A percentile compares a stretch with the other conserved stretches of the same genome.
Evolutionary conservation across 2,113 vertebrate genomes (phyloP).

Genomic region (Myiagra hebetior): DNA sequence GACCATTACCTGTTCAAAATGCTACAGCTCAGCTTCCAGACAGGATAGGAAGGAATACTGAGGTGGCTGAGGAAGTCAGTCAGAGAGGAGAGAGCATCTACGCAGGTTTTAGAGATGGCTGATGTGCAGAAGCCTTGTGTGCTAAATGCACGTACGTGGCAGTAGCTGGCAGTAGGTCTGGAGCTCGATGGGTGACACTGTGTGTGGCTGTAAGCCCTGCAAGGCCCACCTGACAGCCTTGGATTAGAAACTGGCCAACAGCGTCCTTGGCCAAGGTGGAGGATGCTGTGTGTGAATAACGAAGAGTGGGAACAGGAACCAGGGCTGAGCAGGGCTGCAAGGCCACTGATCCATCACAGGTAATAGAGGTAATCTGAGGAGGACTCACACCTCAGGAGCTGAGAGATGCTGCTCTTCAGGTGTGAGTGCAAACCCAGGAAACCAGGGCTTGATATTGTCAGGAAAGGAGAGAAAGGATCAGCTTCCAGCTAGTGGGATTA

Average conservation of each 20-base stretch:
- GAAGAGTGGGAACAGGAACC: background rate
- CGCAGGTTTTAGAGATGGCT: background rate
- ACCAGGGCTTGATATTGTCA: background rate
- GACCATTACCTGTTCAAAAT: background rate
- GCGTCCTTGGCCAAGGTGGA: background rate
- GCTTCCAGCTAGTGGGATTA: background rate
- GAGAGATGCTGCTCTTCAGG: background rate
- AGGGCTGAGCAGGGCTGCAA: background rate
- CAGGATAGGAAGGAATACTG: background rate
- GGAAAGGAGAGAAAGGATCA: background rate
- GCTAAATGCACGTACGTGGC: accelerated
- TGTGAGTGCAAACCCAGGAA: background rate
- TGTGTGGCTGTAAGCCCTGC: background rate
- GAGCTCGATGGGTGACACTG: background rate
- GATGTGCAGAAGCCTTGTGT: background rate
- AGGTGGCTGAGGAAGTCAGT: background rate
- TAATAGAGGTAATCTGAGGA: background rate
- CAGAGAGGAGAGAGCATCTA: background rate
- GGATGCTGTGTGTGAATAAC: background rate
- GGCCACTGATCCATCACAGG: accelerated
- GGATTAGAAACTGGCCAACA: background rate
- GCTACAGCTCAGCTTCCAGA: background rate
- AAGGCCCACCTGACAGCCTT: background rate
- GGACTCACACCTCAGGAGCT: background rate
- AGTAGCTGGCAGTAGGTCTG: background rate